A percentile compares a stretch with the other conserved stretches of the same genome.
Conservation (phyloP, 2,797 vertebrate species). For the Sciurus vulgaris region DNA sequence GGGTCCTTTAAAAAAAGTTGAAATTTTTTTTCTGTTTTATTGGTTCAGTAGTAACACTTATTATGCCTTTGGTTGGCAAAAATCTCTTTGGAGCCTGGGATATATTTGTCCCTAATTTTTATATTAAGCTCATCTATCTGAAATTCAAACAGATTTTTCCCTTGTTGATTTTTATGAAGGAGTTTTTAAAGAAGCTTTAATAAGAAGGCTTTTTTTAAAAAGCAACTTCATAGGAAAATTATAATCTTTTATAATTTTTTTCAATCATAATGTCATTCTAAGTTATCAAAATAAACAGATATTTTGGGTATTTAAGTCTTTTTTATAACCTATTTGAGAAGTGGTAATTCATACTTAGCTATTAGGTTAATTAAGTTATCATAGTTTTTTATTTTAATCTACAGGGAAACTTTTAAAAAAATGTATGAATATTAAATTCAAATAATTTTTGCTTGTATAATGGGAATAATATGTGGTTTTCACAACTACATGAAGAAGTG, state of each 20-base stretch:
- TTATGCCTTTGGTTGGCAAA: background rate
- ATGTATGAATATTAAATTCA: constrained; percentile 15
- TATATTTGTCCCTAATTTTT: background rate
- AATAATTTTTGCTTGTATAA: constrained; percentile 19
- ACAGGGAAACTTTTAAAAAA: background rate
- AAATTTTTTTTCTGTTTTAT: background rate
- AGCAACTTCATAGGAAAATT: background rate
- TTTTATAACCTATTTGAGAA: constrained; percentile 27
- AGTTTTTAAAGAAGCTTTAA: background rate
- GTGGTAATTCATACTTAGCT: background rate
- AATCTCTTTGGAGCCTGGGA: background rate
- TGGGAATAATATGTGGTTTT: background rate
- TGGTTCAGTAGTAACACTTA: background rate
- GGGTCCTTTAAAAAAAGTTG: background rate
- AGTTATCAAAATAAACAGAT: background rate
- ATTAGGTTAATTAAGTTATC: background rate
- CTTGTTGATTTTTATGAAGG: background rate
- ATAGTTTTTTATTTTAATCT: background rate
- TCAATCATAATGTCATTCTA: background rate
- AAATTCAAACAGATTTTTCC: background rate
- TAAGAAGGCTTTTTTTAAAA: background rate
- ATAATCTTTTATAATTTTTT: background rate
- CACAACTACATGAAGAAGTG: background rate
- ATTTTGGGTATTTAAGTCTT: background rate
- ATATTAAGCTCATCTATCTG: background rate